Conservation (phyloP, 2,888 invertebrate species). For the Caenorhabditis angaria region DNA sequence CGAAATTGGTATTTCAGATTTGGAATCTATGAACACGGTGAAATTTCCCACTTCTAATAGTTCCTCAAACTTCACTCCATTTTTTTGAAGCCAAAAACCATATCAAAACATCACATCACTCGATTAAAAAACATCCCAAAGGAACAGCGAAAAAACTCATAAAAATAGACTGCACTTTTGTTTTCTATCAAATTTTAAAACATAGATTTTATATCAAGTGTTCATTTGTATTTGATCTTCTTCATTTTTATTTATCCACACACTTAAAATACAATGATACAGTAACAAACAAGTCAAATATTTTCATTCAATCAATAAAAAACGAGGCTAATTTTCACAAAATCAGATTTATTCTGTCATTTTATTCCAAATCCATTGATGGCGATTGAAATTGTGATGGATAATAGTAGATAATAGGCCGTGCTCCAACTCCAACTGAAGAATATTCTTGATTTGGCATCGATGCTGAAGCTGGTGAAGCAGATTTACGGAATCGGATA, state of each 20-base stretch:
- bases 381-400: not conserved
- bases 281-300: conserved; percentile 6
- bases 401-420: conserved; percentile 32
- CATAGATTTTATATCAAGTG: not conserved
- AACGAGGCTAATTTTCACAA: not conserved
- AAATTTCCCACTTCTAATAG: too few species aligned
- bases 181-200: too few species aligned
- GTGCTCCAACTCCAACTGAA: conserved; percentile 13
- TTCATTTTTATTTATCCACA: not conserved
- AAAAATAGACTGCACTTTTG: too few species aligned
- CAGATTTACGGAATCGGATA: conserved; percentile 55
- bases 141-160: too few species aligned
- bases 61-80: too few species aligned
- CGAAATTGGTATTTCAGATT: too few species aligned
- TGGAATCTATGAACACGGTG: too few species aligned
- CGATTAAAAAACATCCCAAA: too few species aligned
- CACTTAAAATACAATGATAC: not conserved
- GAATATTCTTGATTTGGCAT: not conserved
- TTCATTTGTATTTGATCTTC: too few species aligned
- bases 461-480: conserved; percentile 10
- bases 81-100: too few species aligned
- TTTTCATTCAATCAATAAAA: conserved; percentile 1
- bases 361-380: not conserved
- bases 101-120: too few species aligned
- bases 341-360: not conserved